phyloP scores from a whole-genome alignment of 2,113 vertebrate species.

The Nothoprocta perdicaria region DNA sequence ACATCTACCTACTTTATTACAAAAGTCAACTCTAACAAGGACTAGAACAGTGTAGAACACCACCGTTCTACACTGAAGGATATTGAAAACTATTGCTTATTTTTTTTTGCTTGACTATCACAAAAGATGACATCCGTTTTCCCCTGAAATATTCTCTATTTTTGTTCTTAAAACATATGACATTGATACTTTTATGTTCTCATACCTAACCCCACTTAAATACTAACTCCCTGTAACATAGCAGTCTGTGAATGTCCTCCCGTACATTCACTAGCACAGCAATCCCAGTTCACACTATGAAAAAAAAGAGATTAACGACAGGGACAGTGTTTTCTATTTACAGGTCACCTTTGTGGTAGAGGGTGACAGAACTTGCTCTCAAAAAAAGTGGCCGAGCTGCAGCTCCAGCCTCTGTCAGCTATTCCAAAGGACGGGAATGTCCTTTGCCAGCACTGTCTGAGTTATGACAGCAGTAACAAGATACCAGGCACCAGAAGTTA shows the following conservation, averaged over 20 bases:
- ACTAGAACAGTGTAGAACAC: too few relatives aligned
- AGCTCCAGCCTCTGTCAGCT: neutral
- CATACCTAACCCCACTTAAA: accelerated
- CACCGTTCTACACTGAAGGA: neutral
- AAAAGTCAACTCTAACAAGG: neutral
- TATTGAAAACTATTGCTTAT: too few relatives aligned
- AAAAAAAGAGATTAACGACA: neutral
- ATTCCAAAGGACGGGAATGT: too few relatives aligned
- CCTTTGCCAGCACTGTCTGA: neutral
- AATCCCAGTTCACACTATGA: neutral
- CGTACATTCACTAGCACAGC: neutral
- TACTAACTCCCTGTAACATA: neutral
- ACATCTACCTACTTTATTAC: neutral
- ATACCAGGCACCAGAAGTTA: neutral
- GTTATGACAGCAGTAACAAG: neutral
- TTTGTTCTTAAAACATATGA: neutral
- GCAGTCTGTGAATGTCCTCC: accelerated
- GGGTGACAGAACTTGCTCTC: neutral
- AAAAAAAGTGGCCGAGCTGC: accelerated
- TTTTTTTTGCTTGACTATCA: neutral
- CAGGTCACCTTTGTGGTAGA: neutral
- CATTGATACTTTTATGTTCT: neutral
- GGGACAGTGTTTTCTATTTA: neutral
- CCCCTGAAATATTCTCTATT: neutral
- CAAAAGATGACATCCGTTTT: neutral